Evolutionary conservation across 2,797 vertebrate species (phyloP), one percentile per base, ranked within the genome.

Genomic region (Brachymystax lenok): DNA sequence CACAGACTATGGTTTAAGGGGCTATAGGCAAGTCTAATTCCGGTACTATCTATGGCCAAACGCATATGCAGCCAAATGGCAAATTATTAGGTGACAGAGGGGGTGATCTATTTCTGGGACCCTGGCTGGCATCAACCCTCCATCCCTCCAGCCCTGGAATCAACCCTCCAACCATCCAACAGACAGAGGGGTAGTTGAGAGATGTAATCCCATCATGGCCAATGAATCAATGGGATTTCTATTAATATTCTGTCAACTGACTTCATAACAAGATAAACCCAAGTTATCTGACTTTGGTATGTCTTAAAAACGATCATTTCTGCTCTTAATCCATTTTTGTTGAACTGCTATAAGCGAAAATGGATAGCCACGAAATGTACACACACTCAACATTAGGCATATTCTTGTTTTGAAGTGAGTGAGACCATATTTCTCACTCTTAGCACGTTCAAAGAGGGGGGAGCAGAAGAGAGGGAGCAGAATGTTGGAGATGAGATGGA

Each of bases 21-120:
- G 69, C 33, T 46, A 46, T 70, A 46, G 33, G 61, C 64, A 85
- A 79, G 63, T 73, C 74, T 80, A 79, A 80, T 69, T 77, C 71
- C 5, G 1, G 56, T 59, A 68, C 56, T 28, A 78, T 80, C 50
- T 81, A 75, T 76, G 73, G 78, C 79, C 79, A 85, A 85, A 84
- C 30, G 50, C 46, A 79, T 40, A 73, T 54, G 74, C 70, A 84
- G 75, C 71, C 63, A 83, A 85, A 83, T 80, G 77, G 79, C 77
- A 78, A 71, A 76, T 54, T 7, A 68, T 70, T 46, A 46, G 77
- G 21, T 27, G 46, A 0, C 40, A 46, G 40, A 67, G 70, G 51
- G 73, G 19, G 74, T 46, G 73, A 79, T 74, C 56, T 17, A 79
- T 86, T 66, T 78, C 40, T 79, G 46, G 59, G 76, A 59, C n/a